Evolutionary conservation across 2,888 invertebrate species (phyloP), one percentile per base, ranked within the genome.

Genomic region (Dynastes hyllus): DNA sequence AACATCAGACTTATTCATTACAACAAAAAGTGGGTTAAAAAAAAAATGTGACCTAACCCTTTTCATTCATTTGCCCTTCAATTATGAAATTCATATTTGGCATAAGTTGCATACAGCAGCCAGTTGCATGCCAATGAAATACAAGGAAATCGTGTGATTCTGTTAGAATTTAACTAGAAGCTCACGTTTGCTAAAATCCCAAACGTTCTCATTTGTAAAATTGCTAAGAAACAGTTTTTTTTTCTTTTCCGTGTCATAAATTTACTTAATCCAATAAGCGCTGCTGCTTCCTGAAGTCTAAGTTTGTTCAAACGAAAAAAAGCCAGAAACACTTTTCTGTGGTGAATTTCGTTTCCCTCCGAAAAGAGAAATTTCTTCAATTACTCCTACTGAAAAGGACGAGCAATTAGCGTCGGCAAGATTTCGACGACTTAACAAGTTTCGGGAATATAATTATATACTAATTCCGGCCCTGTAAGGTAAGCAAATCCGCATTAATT

Each of bases 401-500:
- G 29, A 69, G 69, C 69, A 69, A 69, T 69, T 69, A 50, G 69
- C 40, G 66, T 45, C 55, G 69, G 13, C 9, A 69, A 69, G 50
- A 51, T 51, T 69, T 51, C 9, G 69, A 22, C 16, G 69, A 69
- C 27, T 69, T 69, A 69, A 51, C 69, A 51, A 69, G 51, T 69
- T 37, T 51, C 27, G 37, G 16, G 58, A 73, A 73, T 73, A 58
- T 37, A 73, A 73, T 73, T 73, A 73, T 58, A 73, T 27, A 22
- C 29, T 58, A 73, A 73, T 73, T 73, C 73, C 73, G 22, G 22
- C 8, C 16, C 22, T 58, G 40, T 58, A 22, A 70, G 73, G 58
- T 73, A 58, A 40, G 58, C 58, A 61, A 58, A 73, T 73, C 73
- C 58, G 22, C 58, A 73, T 73, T 73, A 73, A 73, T 73, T 73